phyloP scores from a whole-genome alignment of 2,113 vertebrate genomes.

The human region DNA sequence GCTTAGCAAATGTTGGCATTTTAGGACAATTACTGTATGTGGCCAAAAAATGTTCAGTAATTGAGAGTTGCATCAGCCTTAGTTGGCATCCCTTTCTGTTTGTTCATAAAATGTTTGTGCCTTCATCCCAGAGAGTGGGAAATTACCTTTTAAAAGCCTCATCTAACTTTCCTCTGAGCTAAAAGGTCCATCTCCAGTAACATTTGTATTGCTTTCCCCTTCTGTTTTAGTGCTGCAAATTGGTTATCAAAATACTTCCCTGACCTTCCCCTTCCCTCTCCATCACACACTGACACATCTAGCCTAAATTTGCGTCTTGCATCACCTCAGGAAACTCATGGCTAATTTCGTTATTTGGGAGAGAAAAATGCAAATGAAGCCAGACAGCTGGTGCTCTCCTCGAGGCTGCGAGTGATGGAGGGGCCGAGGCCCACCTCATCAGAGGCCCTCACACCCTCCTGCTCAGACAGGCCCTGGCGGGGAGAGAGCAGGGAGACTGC shows the following conservation, averaged over 20 bases:
- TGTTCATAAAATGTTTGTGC: background rate
- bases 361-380: conserved; percentile 96
- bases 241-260: conserved; percentile 69
- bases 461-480: conserved; percentile 90
- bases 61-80: background rate
- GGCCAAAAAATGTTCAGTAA: background rate
- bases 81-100: background rate
- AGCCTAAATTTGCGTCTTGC: conserved; percentile 88
- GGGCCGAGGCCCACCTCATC: conserved; percentile 91
- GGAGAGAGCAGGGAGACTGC: conserved; percentile 84
- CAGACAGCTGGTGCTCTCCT: conserved; percentile 96
- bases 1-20: background rate
- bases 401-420: conserved; percentile 92
- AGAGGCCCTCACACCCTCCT: conserved; percentile 87
- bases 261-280: conserved; percentile 87
- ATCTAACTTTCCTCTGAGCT: background rate
- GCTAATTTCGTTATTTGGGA: conserved; percentile 98
- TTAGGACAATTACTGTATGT: background rate
- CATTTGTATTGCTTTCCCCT: background rate
- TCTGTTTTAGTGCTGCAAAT: conserved; percentile 67
- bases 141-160: conserved; percentile 24
- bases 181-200: conserved; percentile 2
- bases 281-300: conserved; percentile 86
- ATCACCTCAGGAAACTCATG: conserved; percentile 98
- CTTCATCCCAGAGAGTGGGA: background rate